Evolutionary conservation across 2,888 invertebrate genomes (phyloP).

Genomic region (Synergus gifuensis): DNA sequence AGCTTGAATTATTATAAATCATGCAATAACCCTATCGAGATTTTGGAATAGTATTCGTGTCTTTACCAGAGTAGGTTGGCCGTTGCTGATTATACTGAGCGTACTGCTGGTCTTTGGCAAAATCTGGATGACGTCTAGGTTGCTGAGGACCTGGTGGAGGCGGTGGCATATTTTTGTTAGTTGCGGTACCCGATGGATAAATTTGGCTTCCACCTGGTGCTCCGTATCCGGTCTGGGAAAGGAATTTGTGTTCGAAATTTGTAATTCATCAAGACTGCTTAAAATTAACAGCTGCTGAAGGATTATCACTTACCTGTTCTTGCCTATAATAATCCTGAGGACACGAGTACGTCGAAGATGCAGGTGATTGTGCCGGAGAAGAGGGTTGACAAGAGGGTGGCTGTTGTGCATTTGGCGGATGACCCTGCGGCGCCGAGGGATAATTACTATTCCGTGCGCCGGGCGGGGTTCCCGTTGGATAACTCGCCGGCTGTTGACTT

Average conservation of each 20-base stretch:
- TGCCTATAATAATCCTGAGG: constrained; percentile 79
- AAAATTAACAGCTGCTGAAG: not conserved
- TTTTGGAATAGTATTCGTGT: not conserved
- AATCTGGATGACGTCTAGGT: constrained; percentile 89
- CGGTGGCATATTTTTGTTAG: constrained; percentile 82
- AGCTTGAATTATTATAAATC: no score
- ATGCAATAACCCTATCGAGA: no score
- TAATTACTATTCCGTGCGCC: constrained; percentile 77
- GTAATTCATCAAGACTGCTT: not conserved
- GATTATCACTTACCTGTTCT: constrained; percentile 80
- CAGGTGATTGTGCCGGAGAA: constrained; percentile 86
- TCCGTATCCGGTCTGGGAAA: constrained; percentile 70
- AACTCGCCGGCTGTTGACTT: constrained; percentile 72
- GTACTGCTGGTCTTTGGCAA: constrained; percentile 87
- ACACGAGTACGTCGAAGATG: constrained; percentile 78
- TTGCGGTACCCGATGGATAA: constrained; percentile 77
- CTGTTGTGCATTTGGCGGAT: constrained; percentile 79
- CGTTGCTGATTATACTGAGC: constrained; percentile 83
- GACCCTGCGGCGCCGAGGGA: constrained; percentile 80
- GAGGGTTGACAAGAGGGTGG: constrained; percentile 87
- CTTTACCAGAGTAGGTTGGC: constrained; percentile 83
- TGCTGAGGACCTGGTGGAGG: constrained; percentile 82
- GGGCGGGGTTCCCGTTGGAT: constrained; percentile 68
- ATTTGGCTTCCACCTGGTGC: constrained; percentile 76
- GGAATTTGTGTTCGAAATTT: not conserved